These are phyloP conservation scores for Sinocyclocheilus anshuiensis DNA, from an alignment of 2,113 vertebrate genomes.

Conservation along the genomic window DNA sequence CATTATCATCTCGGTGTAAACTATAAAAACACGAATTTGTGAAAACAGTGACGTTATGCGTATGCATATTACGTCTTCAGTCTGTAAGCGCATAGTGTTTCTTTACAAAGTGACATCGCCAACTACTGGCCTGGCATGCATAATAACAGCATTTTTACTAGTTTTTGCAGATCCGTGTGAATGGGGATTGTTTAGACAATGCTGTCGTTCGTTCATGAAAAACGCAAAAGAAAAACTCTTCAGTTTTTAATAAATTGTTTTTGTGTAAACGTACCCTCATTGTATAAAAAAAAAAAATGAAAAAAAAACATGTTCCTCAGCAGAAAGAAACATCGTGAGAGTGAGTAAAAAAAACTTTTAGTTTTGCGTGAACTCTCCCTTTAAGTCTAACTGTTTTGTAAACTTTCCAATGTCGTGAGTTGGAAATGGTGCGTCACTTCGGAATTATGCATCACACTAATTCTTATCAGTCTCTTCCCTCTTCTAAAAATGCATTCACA, in stretches of 20 bases:
- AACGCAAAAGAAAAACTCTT: too few species aligned
- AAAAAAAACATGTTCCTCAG: not conserved
- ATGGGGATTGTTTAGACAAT: too few species aligned
- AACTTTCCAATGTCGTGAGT: not conserved
- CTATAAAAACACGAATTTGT: not conserved
- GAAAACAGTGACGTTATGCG: too few species aligned
- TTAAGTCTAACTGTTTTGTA: constrained; percentile 29
- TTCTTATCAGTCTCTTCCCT: constrained; percentile 28
- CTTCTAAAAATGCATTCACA: not conserved
- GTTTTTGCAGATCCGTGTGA: too few species aligned
- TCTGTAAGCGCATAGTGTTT: too few species aligned
- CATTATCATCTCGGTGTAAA: not conserved
- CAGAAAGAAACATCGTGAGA: not conserved
- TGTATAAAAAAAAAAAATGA: too few species aligned
- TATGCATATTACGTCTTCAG: too few species aligned
- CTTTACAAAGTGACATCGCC: not conserved
- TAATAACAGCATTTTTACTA: not conserved
- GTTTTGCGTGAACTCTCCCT: not conserved
- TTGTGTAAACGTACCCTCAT: too few species aligned
- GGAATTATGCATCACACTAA: constrained; percentile 54
- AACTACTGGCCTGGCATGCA: not conserved
- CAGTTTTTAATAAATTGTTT: too few species aligned
- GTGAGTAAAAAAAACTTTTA: not conserved
- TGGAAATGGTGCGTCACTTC: not conserved
- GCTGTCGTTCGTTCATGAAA: too few species aligned